phyloP scores from a whole-genome alignment of 1,140 invertebrate genomes.

The Ostrea denselamellosa region DNA sequence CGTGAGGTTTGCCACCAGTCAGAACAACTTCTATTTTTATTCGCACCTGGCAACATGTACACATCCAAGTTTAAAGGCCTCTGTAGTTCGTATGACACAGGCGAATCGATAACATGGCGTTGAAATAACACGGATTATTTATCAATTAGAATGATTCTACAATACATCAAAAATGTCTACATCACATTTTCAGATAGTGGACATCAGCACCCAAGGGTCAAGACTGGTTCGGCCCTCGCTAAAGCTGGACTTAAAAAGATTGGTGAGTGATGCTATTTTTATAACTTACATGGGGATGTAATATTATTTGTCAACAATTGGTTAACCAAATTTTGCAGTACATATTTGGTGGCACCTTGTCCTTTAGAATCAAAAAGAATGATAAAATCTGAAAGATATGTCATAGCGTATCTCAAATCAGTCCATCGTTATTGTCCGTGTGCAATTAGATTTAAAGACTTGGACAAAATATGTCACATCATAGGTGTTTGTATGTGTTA shows the following conservation, averaged over 20 bases:
- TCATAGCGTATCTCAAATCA: neutral
- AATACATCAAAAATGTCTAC: slow-evolving; percentile 33
- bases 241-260: slow-evolving; percentile 20
- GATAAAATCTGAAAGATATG: neutral
- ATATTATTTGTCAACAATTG: slow-evolving; percentile 32
- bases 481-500: neutral
- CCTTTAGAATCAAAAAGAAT: neutral
- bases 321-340: neutral
- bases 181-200: slow-evolving; percentile 37
- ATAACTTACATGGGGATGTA: neutral
- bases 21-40: slow-evolving; percentile 23
- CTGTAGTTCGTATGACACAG: neutral
- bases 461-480: neutral
- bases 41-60: slow-evolving; percentile 36
- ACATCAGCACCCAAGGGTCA: slow-evolving; percentile 15
- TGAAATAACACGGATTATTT: slow-evolving; percentile 34
- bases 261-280: neutral
- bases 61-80: slow-evolving; percentile 29
- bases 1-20: slow-evolving; percentile 16
- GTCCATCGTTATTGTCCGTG: neutral
- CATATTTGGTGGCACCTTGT: neutral
- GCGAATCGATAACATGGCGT: slow-evolving; percentile 30
- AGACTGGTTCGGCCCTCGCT: neutral
- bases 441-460: slow-evolving; percentile 4
- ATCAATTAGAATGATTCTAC: slow-evolving; percentile 27